These are phyloP conservation scores for Phortica okadai DNA, from an alignment of 2,888 invertebrate genomes.

Conservation along the genomic window DNA sequence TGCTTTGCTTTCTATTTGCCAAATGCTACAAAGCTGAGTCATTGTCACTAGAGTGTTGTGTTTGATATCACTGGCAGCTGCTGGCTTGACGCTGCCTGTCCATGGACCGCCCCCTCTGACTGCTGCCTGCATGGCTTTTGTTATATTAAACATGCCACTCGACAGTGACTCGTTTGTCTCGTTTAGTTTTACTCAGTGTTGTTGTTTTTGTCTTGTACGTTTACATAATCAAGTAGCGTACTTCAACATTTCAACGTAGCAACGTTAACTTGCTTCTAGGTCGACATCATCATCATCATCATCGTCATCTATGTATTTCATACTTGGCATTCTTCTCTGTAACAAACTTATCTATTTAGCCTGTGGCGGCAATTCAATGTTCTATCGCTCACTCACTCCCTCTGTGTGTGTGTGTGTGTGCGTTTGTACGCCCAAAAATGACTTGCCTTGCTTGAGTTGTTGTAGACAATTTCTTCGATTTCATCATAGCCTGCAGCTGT, in stretches of 20 bases:
- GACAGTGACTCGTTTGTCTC: no score
- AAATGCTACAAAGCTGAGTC: no score
- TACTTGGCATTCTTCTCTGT: neutral
- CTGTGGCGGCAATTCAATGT: neutral
- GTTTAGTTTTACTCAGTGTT: neutral
- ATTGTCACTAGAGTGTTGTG: no score
- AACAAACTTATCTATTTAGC: neutral
- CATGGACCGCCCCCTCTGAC: no score
- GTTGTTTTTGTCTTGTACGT: neutral
- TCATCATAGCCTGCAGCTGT: neutral
- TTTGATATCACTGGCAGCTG: no score
- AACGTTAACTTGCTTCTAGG: neutral
- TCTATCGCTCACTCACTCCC: neutral
- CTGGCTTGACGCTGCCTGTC: no score
- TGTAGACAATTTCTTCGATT: neutral
- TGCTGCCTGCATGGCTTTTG: no score
- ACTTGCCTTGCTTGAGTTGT: neutral
- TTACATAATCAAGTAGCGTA: conserved; percentile 19
- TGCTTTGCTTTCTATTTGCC: no score
- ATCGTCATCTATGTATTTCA: neutral
- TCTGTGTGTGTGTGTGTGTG: neutral
- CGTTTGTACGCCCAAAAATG: no score
- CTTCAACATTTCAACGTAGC: neutral
- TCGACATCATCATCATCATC: neutral
- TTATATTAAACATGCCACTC: no score